Percentiles rank a stretch among this genome's conserved stretches.
Evolutionary conservation across 1,140 invertebrate genomes (phyloP).

Genomic region (Pissodes strobi): DNA sequence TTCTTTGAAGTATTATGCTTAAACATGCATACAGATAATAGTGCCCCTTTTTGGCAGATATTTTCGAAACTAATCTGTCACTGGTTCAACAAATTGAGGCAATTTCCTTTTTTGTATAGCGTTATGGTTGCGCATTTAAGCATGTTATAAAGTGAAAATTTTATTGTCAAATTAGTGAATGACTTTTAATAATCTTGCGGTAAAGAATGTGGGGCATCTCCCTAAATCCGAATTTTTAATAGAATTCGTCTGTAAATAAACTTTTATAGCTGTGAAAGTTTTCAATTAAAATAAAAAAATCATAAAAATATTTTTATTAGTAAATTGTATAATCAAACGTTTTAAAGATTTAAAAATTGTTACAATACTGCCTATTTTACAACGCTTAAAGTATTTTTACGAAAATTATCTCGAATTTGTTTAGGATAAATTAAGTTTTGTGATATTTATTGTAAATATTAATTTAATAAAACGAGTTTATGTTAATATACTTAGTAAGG

Average conservation of each 20-base stretch:
- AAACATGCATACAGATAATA: too few relatives aligned
- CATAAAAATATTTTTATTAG: constrained; percentile 23
- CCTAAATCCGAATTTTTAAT: constrained; percentile 21
- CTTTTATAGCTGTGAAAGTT: constrained; percentile 28
- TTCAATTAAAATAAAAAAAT: constrained; percentile 22
- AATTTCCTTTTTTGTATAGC: too few relatives aligned
- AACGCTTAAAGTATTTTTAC: neutral
- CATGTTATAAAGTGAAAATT: too few relatives aligned
- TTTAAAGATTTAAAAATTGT: neutral
- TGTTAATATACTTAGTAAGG: neutral
- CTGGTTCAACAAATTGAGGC: too few relatives aligned
- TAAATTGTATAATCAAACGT: constrained; percentile 17
- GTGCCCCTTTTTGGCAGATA: too few relatives aligned
- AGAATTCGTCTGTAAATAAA: constrained; percentile 27
- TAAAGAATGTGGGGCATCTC: too few relatives aligned
- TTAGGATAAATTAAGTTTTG: constrained; percentile 2
- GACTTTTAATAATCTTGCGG: too few relatives aligned
- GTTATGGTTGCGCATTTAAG: too few relatives aligned
- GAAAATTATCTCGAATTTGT: constrained; percentile 1
- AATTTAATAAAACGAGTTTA: neutral
- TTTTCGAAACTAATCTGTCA: too few relatives aligned
- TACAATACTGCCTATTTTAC: neutral
- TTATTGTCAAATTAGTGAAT: too few relatives aligned
- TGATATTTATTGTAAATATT: constrained; percentile 3
- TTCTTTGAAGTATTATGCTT: too few relatives aligned